These are phyloP conservation scores for Lepidocyrtoides sp. DNA, from an alignment of 2,888 invertebrate genomes.

Conservation along the genomic window DNA sequence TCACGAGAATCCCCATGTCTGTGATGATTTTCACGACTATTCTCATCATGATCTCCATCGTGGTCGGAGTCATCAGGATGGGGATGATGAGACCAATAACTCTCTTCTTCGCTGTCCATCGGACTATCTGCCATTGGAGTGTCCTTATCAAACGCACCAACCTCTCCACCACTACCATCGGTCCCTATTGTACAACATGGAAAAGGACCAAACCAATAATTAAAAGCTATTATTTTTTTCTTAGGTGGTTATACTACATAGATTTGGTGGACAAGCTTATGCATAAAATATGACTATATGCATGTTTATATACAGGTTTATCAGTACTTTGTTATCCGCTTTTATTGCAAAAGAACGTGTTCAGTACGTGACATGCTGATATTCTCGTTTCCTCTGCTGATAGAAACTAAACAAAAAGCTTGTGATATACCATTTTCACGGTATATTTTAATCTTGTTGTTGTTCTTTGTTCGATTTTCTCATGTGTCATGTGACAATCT, in stretches of 20 bases:
- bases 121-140: constrained; percentile 28
- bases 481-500: neutral
- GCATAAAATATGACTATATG: too few relatives aligned
- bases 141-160: neutral
- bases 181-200: neutral
- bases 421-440: too few relatives aligned
- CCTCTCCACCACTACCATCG: neutral
- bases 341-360: too few relatives aligned
- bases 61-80: neutral
- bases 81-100: neutral
- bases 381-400: too few relatives aligned
- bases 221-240: constrained; percentile 26
- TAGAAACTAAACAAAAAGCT: too few relatives aligned
- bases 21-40: constrained; percentile 8
- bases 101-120: constrained; percentile 38
- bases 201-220: constrained; percentile 31
- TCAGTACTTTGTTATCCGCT: too few relatives aligned
- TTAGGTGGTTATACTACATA: neutral
- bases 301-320: too few relatives aligned
- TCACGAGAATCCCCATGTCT: constrained; percentile 27
- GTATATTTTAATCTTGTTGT: too few relatives aligned
- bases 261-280: too few relatives aligned
- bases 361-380: too few relatives aligned
- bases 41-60: neutral
- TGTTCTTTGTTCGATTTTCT: too few relatives aligned